phyloP scores from a whole-genome alignment of 2,888 invertebrate genomes.

The Lasioglossum leucozonium region DNA sequence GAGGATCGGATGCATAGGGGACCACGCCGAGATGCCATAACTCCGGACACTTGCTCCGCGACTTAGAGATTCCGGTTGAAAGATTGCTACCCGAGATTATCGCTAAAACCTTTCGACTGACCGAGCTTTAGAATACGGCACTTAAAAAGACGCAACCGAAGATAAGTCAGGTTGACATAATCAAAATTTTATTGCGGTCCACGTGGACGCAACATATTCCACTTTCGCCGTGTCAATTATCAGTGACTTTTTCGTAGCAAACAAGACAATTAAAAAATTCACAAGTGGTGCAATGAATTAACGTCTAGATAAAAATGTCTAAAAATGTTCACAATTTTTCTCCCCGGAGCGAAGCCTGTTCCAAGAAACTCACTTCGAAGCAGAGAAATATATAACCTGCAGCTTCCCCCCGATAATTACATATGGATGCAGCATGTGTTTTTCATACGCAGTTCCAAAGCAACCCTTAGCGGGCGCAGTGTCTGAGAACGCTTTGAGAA shows the following conservation, averaged over 20 bases:
- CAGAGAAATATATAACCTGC: background rate
- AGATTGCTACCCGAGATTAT: background rate
- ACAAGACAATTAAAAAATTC: no score
- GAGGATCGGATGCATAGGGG: background rate
- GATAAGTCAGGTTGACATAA: no score
- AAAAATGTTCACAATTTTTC: background rate
- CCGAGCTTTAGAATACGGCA: background rate
- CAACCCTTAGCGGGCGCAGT: conserved; percentile 32
- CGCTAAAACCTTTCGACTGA: background rate
- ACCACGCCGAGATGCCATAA: background rate
- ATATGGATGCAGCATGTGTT: background rate
- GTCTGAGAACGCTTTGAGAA: conserved; percentile 17
- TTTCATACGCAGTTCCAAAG: conserved; percentile 38
- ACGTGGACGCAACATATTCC: no score
- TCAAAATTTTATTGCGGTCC: no score
- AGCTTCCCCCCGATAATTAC: background rate
- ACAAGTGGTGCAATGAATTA: no score
- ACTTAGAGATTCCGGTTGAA: background rate
- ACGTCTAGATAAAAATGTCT: background rate
- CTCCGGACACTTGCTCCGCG: background rate
- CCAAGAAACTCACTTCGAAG: background rate
- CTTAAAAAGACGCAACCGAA: background rate
- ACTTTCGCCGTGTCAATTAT: background rate
- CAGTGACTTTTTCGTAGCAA: no score
- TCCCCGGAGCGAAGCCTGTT: background rate